Conservation (phyloP, 2,888 invertebrate species). For the Sphaeridia pumilis region DNA sequence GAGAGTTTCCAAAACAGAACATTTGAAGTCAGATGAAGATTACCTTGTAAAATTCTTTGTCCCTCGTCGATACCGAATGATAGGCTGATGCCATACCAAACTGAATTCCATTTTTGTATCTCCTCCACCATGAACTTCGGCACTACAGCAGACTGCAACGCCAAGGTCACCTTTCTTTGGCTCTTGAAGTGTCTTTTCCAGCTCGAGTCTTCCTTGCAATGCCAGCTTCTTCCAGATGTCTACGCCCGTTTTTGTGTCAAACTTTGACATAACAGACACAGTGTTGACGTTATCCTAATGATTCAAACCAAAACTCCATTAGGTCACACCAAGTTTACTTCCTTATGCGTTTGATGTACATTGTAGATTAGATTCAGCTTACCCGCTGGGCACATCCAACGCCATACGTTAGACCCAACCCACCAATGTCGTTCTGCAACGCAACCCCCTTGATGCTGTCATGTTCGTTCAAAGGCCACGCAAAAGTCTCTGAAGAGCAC, state of each 20-base stretch:
- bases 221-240: conserved; percentile 65
- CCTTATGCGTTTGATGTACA: background rate
- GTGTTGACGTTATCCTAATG: conserved; percentile 12
- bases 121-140: conserved; percentile 14
- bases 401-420: conserved; percentile 44
- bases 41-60: conserved; percentile 56
- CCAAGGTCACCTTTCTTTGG: conserved; percentile 29
- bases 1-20: too few relatives aligned
- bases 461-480: conserved; percentile 40
- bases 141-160: conserved; percentile 29
- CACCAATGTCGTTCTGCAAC: conserved; percentile 42
- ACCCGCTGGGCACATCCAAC: conserved; percentile 40
- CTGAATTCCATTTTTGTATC: conserved; percentile 48
- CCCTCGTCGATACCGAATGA: conserved; percentile 62
- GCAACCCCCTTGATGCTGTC: conserved; percentile 38
- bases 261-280: conserved; percentile 50
- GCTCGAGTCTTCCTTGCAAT: conserved; percentile 53
- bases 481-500: conserved; percentile 49
- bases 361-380: too few relatives aligned
- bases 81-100: conserved; percentile 86
- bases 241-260: conserved; percentile 57
- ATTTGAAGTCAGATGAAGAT: too few relatives aligned
- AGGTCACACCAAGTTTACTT: background rate
- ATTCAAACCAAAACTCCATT: too few relatives aligned
- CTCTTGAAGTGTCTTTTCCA: conserved; percentile 23